phyloP scores from a whole-genome alignment of 2,113 vertebrate genomes.

The Sceloporus undulatus region DNA sequence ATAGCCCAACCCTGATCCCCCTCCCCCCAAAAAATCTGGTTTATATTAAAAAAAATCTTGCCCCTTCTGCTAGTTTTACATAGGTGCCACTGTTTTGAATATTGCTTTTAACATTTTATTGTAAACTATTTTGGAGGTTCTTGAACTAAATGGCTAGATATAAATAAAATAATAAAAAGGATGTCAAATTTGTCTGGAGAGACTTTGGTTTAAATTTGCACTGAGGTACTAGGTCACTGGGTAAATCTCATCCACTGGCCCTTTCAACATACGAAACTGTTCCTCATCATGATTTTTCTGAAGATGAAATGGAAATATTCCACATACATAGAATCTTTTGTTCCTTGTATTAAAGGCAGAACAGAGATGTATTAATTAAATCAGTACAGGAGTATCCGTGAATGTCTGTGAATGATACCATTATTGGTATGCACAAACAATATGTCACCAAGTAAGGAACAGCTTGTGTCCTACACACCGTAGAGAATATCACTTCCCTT shows the following conservation, averaged over 20 bases:
- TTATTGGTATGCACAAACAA: background rate
- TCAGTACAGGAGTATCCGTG: background rate
- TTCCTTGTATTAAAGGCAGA: background rate
- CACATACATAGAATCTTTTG: background rate
- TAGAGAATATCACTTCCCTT: background rate
- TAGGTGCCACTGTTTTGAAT: background rate
- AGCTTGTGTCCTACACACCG: background rate
- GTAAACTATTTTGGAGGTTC: background rate
- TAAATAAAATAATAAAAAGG: no score
- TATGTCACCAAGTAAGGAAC: background rate
- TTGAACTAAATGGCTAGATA: background rate
- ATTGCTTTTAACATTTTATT: background rate
- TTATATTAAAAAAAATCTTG: no score
- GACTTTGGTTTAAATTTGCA: no score
- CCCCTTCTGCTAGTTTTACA: no score
- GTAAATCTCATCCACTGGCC: background rate
- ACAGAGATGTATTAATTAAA: background rate
- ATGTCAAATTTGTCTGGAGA: no score
- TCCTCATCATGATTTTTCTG: background rate
- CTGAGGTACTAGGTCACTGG: no score
- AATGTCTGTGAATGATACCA: background rate
- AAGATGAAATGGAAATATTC: background rate
- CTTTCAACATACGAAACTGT: background rate
- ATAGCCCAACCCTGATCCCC: no score
- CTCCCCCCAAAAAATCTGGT: no score